Base-by-base conservation (phyloP, 2,888 invertebrate genomes). In the Drosophila nigritarsus region DNA sequence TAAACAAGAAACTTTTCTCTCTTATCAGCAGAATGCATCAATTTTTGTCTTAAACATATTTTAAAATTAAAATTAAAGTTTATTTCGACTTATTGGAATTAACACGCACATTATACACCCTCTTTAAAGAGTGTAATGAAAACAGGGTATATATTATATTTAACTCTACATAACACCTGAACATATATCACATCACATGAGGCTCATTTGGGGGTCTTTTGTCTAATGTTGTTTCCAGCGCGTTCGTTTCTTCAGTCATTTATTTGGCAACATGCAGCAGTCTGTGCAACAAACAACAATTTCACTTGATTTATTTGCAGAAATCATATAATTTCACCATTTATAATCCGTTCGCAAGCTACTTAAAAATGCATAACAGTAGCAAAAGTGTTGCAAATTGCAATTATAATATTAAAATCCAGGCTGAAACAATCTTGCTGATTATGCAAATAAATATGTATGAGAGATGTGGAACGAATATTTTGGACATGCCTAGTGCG, bases 161-260 rank as follows among this genome's bases (percentile, higher is more conserved):
- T 40, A 30, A 48, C 58, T 45, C 55, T 4, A 24, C 20, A 42
- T 34, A 15, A 61, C 15, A 55, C 29, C 34, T 49, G 24, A 30
- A 45, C 32, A 64, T 9, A 56, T 49, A 49, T 49, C 20, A 54
- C 13, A 48, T 8, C 45, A 15, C 27, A 45, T 24, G 20, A 20
- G 48, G 20, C 59, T 55, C 58, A 67, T 66, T 71, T 72, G 20
- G 59, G 13, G 4, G n/a, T 55, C 36, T 24, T 18, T 24, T 61
- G 55, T 29, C 51, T 30, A 59, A 20, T 64, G 40, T 71, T 69
- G 38, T 66, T 64, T 70, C 45, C 40, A 54, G 49, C 65, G 49
- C 71, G 87, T 86, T 90, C 56, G 85, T 84, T 84, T 45, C 85
- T 74, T 78, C 74, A 87, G 89, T 90, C 90, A 87, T 89, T 90